Percentiles rank a stretch among this genome's conserved stretches.
Evolutionary conservation across 2,113 vertebrate species (phyloP).

Genomic region (Microcebus griseorufus): DNA sequence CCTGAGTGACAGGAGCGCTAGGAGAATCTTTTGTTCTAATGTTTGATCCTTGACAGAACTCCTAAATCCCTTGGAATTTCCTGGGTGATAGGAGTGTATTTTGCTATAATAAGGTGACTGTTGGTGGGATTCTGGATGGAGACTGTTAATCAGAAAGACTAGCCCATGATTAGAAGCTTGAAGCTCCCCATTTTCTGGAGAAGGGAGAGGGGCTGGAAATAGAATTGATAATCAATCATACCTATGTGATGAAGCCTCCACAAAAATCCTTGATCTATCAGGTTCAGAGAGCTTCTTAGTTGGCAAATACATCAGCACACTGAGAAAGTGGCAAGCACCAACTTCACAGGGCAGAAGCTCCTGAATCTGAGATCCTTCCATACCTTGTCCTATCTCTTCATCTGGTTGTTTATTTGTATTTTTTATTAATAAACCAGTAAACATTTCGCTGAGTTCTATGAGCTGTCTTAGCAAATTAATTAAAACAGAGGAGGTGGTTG

Average conservation of each 20-base stretch:
- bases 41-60: not conserved
- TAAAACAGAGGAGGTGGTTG: not conserved
- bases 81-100: not conserved
- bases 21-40: not conserved
- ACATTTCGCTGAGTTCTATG: not conserved
- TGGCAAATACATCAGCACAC: not conserved
- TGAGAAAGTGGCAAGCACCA: not conserved
- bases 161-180: no score
- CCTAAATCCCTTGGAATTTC: not conserved
- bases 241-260: fast-evolving
- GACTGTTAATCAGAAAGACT: not conserved
- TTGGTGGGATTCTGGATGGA: not conserved
- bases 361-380: no score
- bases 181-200: not conserved
- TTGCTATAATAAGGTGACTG: not conserved
- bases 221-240: not conserved
- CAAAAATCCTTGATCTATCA: not conserved
- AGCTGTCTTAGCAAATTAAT: not conserved
- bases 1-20: not conserved
- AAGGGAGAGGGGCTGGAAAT: not conserved
- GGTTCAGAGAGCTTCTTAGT: not conserved
- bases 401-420: not conserved
- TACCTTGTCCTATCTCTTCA: not conserved
- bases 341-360: no score
- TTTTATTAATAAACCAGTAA: not conserved